Percentiles rank a stretch among this genome's conserved stretches.
Evolutionary conservation across 2,797 vertebrate genomes (phyloP).

Genomic region (Sylvilagus floridanus): DNA sequence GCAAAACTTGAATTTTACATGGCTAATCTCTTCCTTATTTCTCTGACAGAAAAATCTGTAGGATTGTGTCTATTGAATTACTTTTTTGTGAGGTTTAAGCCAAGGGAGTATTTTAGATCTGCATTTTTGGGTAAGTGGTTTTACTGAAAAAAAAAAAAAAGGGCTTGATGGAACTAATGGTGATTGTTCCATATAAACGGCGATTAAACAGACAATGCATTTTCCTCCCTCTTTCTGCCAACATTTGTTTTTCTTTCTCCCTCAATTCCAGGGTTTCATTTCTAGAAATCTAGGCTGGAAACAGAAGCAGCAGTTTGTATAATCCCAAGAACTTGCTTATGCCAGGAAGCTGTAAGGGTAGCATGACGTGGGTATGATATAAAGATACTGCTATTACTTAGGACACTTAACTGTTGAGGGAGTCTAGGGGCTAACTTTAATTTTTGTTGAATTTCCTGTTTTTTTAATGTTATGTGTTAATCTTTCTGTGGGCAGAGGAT

Average conservation of each 20-base stretch:
- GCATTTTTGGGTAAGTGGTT: slow-evolving; percentile 75
- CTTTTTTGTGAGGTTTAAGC: slow-evolving; percentile 73
- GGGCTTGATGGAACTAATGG: slow-evolving; percentile 68
- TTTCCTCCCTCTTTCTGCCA: slow-evolving; percentile 65
- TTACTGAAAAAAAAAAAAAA: slow-evolving; percentile 55
- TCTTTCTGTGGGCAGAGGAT: slow-evolving; percentile 69
- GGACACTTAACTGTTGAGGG: slow-evolving; percentile 68
- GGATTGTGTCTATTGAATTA: slow-evolving; percentile 68
- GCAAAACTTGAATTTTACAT: slow-evolving; percentile 65
- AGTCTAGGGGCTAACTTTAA: slow-evolving; percentile 52
- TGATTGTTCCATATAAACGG: slow-evolving; percentile 73
- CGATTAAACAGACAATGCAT: slow-evolving; percentile 76
- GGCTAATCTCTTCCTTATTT: slow-evolving; percentile 67
- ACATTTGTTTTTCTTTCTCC: slow-evolving; percentile 71
- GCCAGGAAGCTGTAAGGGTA: slow-evolving; percentile 71
- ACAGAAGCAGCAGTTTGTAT: slow-evolving; percentile 76
- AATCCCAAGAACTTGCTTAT: slow-evolving; percentile 74
- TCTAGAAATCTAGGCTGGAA: slow-evolving; percentile 73
- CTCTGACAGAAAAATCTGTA: slow-evolving; percentile 71
- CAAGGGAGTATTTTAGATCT: slow-evolving; percentile 71
- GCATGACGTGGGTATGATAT: slow-evolving; percentile 71
- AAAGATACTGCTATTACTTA: slow-evolving; percentile 51
- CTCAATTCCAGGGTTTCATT: slow-evolving; percentile 79
- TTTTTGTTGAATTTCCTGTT: slow-evolving; percentile 73
- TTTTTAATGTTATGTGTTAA: slow-evolving; percentile 59